Evolutionary conservation across 2,888 invertebrate genomes (phyloP), one percentile per base, ranked within the genome.

Genomic region (Meliscaeva auricollis): DNA sequence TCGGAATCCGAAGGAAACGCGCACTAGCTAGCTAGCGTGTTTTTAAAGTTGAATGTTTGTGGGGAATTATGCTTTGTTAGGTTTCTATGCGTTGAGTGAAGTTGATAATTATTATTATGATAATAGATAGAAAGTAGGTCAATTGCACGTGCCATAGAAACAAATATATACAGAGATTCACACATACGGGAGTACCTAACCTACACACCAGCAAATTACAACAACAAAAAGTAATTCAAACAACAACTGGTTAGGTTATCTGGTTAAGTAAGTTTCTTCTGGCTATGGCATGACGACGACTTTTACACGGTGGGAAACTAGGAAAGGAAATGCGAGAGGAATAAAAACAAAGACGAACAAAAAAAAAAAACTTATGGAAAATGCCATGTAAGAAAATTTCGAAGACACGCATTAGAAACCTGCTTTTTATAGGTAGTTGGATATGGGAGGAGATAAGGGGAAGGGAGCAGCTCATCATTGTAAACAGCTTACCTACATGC

Each of bases 111-210:
- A 85, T 85, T 85, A 76, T 85, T 87, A 87, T 79, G 79, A 87
- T 82, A 87, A 87, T 75, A 74, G 80, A 81, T 74, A 72, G 80
- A 87, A 87, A 87, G 84, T 87, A 81, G 87, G 87, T 87, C 87
- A 87, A 87, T 87, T 87, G 87, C 87, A 87, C 87, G 87, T 87
- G 87, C 74, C 72, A 35, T 73, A 81, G 70, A 80, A 80, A 74
- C 32, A 44, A 17, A 69, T 13, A 26, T 3, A 44, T 30, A 64
- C 52, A 60, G 50, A 77, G 13, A 73, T 30, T 13, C 17, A n/a
- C n/a, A 22, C 46, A 35, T 35, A 35, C n/a, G n/a, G n/a, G 35
- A 35, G 35, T 8, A 35, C 6, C 35, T 8, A 35, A 9, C 35
- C 7, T 38, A 38, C 38, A 41, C 32, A 52, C 13, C 13, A 13